These are phyloP conservation scores for Drosophila dives DNA, from an alignment of 2,888 invertebrate species.

Conservation along the genomic window DNA sequence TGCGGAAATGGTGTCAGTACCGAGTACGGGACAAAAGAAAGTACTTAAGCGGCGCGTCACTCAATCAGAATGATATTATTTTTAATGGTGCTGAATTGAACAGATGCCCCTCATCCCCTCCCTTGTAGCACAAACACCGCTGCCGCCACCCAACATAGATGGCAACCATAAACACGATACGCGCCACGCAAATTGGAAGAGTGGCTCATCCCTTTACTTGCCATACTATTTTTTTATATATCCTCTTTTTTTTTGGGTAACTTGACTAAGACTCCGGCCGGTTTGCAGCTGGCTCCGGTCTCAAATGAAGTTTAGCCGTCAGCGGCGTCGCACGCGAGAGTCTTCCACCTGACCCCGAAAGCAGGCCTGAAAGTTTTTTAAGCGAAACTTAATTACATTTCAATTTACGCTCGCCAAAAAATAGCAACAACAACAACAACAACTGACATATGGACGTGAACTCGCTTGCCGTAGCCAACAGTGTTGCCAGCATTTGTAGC, in stretches of 20 bases:
- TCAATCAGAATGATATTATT: constrained; percentile 81
- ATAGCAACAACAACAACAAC: constrained; percentile 3
- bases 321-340: constrained; percentile 57
- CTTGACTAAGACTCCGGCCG: constrained; percentile 11
- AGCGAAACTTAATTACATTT: constrained; percentile 77
- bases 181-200: constrained; percentile 60
- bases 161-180: constrained; percentile 64
- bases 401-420: constrained; percentile 59
- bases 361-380: constrained; percentile 11
- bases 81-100: constrained; percentile 75
- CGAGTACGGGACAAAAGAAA: constrained; percentile 69
- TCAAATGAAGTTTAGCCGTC: constrained; percentile 69
- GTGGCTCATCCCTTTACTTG: constrained; percentile 18
- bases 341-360: constrained; percentile 33
- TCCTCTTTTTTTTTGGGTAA: constrained; percentile 1
- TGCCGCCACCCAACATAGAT: constrained; percentile 24
- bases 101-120: neutral
- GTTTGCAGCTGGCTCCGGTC: constrained; percentile 21
- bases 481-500: constrained; percentile 3
- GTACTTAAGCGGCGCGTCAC: constrained; percentile 80
- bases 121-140: neutral
- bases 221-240: neutral
- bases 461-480: constrained; percentile 13
- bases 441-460: constrained; percentile 33
- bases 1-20: constrained; percentile 75